Percentiles rank a stretch among this genome's conserved stretches.
Conservation (phyloP, 2,888 invertebrate species). For the Horisme vitalbata region DNA sequence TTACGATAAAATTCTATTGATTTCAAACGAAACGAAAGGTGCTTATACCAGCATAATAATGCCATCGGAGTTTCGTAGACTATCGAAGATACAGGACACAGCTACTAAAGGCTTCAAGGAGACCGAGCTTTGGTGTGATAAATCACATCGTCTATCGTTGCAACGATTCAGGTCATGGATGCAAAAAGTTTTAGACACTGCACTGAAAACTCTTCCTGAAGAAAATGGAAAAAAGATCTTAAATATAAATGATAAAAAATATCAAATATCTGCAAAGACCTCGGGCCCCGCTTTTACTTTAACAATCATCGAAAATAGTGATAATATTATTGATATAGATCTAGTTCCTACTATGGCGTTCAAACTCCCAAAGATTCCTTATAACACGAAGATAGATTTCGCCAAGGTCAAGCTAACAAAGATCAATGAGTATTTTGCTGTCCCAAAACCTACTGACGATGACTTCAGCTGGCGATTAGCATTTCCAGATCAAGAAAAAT, state of each 20-base stretch:
- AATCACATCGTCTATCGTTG: slow-evolving; percentile 45
- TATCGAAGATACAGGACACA: slow-evolving; percentile 46
- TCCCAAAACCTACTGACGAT: slow-evolving; percentile 57
- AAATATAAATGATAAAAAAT: slow-evolving; percentile 40
- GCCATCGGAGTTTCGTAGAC: slow-evolving; percentile 60
- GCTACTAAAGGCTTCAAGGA: slow-evolving; percentile 50
- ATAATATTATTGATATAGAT: slow-evolving; percentile 56
- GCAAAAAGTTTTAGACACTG: slow-evolving; percentile 56
- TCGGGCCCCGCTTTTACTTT: slow-evolving; percentile 62
- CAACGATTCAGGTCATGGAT: slow-evolving; percentile 54
- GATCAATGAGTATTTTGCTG: slow-evolving; percentile 51
- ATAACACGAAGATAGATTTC: slow-evolving; percentile 46
- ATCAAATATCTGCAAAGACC: slow-evolving; percentile 46
- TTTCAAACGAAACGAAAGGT: slow-evolving; percentile 38
- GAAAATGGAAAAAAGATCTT: slow-evolving; percentile 45
- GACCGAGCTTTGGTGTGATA: slow-evolving; percentile 57
- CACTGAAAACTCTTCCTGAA: slow-evolving; percentile 46
- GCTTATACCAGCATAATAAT: slow-evolving; percentile 52
- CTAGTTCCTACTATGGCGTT: slow-evolving; percentile 61
- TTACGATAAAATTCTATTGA: slow-evolving; percentile 50
- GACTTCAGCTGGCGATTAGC: slow-evolving; percentile 59
- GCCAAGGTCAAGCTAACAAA: slow-evolving; percentile 38
- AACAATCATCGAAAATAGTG: slow-evolving; percentile 43
- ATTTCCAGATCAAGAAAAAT: slow-evolving; percentile 61
- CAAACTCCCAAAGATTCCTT: slow-evolving; percentile 47